Evolutionary conservation across 1,140 invertebrate species (phyloP), one percentile per base, ranked within the genome.

Genomic region (Aplysia californica): DNA sequence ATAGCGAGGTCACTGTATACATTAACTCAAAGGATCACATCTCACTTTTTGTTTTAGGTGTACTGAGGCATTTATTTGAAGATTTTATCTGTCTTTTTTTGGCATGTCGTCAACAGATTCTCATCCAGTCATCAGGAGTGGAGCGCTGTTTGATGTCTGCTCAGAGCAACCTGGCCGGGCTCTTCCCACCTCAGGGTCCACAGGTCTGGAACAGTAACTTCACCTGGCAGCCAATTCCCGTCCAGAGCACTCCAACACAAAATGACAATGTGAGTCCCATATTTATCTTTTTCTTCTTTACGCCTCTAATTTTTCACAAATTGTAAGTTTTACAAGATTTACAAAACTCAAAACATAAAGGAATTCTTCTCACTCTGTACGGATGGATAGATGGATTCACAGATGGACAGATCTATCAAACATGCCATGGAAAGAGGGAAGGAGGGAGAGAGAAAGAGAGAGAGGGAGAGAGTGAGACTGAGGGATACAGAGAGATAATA

Each of bases 101-200:
- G 31, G 21, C 3, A 44, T 36, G 3, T 2, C 6, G 18, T 50
- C 38, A 6, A 2, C 79, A 95, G 88, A 91, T 96, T 33, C 91
- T 90, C 76, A 91, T 96, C 0, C 87, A 92, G n/a, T 96, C 95
- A 85, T 96, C 95, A 82, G 94, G 94, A 83, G 91, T 92, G 6
- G 94, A 96, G 77, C 91, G 96, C 50, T 96, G 95, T 84, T 89
- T 96, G 78, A 96, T 96, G 94, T 97, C 95, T 87, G 95, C 95
- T 0, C 92, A 94, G 84, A 91, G 93, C 44, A 91, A 97, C 68
- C 90, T 97, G 31, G 95, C 96, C 6, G 95, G 95, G 31, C 89
- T 98, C 41, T 97, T 93, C 90, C 94, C 94, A 31, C 95, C 96
- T 0, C 87, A 88, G 33, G 89, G 92, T 5, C 89, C 92, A 33